Conservation (phyloP, 2,797 vertebrate genomes). For the Varecia variegata region DNA sequence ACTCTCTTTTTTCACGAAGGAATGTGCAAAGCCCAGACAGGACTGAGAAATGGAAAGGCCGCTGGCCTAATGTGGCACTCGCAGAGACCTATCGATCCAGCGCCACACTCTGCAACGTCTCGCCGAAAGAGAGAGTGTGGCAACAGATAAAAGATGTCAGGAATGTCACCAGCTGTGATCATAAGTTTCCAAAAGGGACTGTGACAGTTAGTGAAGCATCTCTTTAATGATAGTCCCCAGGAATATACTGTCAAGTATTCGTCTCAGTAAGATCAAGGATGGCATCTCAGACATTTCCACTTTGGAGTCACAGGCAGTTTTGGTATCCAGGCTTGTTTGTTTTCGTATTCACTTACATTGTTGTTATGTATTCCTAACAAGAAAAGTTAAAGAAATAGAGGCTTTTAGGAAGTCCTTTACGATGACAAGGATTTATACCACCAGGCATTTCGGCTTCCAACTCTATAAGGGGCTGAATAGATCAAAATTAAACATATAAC, state of each 20-base stretch:
- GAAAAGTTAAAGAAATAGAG: not conserved
- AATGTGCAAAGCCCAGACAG: constrained; percentile 26
- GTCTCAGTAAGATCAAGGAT: not conserved
- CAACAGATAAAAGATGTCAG: constrained; percentile 49
- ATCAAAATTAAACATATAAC: not conserved
- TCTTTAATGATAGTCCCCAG: not conserved
- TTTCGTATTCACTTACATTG: not conserved
- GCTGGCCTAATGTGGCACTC: not conserved
- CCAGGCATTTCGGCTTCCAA: not conserved
- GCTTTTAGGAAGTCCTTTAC: constrained; percentile 4
- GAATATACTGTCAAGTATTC: not conserved
- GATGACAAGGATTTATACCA: not conserved
- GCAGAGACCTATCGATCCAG: constrained; percentile 33
- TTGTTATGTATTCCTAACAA: not conserved
- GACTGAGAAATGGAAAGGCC: constrained; percentile 38
- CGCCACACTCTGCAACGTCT: not conserved
- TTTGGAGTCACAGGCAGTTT: not conserved
- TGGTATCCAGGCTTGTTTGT: not conserved
- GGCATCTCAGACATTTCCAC: not conserved
- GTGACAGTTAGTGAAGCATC: not conserved
- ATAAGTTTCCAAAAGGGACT: constrained; percentile 27
- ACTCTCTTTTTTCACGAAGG: constrained; percentile 60
- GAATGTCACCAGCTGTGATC: constrained; percentile 41
- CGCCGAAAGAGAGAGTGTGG: constrained; percentile 12
- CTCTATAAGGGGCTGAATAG: not conserved